Conservation (phyloP, 2,113 vertebrate species). For the Psilopsiagon aymara region DNA sequence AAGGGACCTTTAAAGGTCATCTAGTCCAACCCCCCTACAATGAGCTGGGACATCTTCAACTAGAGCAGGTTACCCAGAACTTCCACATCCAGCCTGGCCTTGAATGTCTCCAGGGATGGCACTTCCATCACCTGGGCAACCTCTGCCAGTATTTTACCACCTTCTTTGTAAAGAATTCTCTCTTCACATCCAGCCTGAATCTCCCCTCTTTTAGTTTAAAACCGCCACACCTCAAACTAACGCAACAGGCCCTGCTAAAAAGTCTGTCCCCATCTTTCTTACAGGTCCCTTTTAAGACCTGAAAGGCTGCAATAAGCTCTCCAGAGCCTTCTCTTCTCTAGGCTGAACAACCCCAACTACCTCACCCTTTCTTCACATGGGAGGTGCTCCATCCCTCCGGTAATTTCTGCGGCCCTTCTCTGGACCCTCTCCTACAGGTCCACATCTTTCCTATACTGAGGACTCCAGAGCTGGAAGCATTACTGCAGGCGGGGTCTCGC, state of each 20-base stretch:
- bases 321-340: neutral
- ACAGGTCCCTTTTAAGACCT: neutral
- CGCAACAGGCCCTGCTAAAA: neutral
- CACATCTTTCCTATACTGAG: neutral
- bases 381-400: neutral
- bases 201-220: neutral
- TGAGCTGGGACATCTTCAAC: neutral
- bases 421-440: neutral
- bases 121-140: neutral
- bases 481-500: neutral
- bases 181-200: neutral
- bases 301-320: neutral
- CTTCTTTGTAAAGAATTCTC: neutral
- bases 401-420: neutral
- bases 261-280: neutral
- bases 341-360: neutral
- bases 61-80: neutral
- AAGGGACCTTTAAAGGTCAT: neutral
- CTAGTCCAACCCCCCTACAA: neutral
- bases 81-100: neutral
- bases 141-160: neutral
- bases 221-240: neutral
- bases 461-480: neutral
- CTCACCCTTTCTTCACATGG: neutral
- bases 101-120: neutral